These are phyloP conservation scores for Leptinotarsa haldemani DNA, from an alignment of 2,888 invertebrate species.

Conservation along the genomic window DNA sequence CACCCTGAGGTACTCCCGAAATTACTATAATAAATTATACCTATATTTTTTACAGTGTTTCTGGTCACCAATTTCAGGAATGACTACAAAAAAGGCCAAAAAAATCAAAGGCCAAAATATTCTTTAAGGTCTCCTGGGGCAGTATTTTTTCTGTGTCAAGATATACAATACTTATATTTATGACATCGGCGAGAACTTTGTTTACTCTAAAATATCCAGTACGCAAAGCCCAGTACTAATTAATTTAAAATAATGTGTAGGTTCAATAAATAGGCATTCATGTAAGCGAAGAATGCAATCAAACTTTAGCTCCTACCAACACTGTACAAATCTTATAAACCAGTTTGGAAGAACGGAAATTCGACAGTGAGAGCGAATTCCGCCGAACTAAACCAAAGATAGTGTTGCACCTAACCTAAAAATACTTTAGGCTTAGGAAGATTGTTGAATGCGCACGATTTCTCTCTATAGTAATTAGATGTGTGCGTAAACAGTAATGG, in stretches of 20 bases:
- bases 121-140: no score
- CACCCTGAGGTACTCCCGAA: no score
- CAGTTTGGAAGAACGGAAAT: conserved; percentile 14
- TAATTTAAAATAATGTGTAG: neutral
- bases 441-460: neutral
- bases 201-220: no score
- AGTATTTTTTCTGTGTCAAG: no score
- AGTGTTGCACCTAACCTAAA: neutral
- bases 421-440: neutral
- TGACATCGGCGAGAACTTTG: no score
- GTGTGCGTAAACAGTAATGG: no score
- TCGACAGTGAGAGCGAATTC: conserved; percentile 25
- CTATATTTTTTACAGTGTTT: no score
- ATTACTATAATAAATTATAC: no score
- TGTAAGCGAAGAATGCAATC: neutral
- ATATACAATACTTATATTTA: no score
- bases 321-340: conserved; percentile 18
- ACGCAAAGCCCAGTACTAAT: neutral
- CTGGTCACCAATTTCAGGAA: no score
- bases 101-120: no score
- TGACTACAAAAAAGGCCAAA: no score
- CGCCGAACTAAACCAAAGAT: neutral
- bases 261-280: neutral
- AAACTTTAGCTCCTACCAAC: neutral
- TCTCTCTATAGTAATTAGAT: neutral